Evolutionary conservation across 2,888 invertebrate species (phyloP).

Genomic region (Dermolepida albohirtum): DNA sequence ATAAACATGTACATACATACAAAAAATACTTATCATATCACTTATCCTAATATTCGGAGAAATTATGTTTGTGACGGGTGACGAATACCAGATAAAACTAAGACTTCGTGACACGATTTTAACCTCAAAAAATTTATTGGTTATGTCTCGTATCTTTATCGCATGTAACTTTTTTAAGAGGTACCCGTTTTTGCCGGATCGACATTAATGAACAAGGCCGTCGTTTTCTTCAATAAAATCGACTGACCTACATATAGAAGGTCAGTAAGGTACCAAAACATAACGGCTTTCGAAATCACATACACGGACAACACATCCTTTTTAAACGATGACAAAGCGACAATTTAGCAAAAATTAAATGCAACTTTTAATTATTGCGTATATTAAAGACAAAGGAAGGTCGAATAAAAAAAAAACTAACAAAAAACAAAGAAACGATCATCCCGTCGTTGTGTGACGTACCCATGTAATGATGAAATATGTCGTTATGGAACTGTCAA

Average conservation of each 20-base stretch:
- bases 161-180: slow-evolving; percentile 16
- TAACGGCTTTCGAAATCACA: slow-evolving; percentile 43
- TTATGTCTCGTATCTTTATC: slow-evolving; percentile 37
- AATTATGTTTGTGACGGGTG: slow-evolving; percentile 15
- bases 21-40: slow-evolving; percentile 20
- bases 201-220: slow-evolving; percentile 41
- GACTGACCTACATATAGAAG: slow-evolving; percentile 64
- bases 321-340: slow-evolving; percentile 26
- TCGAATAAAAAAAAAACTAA: slow-evolving; percentile 19
- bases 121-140: slow-evolving; percentile 33
- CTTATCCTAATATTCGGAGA: slow-evolving; percentile 20
- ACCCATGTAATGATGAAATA: slow-evolving; percentile 47
- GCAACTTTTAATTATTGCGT: slow-evolving; percentile 7
- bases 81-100: slow-evolving; percentile 22
- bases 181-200: slow-evolving; percentile 16
- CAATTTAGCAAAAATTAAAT: slow-evolving; percentile 11
- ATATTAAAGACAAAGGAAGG: slow-evolving; percentile 31
- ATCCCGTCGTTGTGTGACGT: slow-evolving; percentile 45
- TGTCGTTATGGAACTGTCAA: slow-evolving; percentile 54
- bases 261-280: slow-evolving; percentile 47
- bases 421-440: slow-evolving; percentile 41
- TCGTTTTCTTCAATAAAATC: slow-evolving; percentile 43
- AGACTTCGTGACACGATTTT: slow-evolving; percentile 3
- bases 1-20: slow-evolving; percentile 3
- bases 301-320: slow-evolving; percentile 24